phyloP scores from a whole-genome alignment of 2,797 vertebrate species.

The Cryptoblepharus egeriae region DNA sequence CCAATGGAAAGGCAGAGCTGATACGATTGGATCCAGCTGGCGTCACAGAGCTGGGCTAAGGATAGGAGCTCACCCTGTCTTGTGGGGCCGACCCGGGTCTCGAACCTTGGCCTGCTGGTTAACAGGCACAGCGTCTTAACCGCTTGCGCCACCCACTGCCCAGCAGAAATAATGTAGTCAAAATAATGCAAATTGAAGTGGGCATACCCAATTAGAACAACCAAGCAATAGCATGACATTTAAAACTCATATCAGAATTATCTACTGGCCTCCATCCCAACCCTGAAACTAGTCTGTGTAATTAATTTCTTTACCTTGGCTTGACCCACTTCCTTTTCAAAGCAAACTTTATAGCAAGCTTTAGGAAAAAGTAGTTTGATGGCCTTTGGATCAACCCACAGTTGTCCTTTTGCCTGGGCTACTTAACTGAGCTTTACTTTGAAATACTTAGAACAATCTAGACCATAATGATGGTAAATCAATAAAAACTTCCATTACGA shows the following conservation, averaged over 20 bases:
- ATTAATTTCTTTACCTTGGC: neutral
- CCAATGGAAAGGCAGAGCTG: no score
- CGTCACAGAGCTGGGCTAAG: no score
- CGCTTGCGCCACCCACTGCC: no score
- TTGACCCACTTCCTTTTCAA: neutral
- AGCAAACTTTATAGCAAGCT: neutral
- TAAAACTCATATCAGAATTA: neutral
- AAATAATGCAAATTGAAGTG: neutral
- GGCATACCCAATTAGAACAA: neutral
- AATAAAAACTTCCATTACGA: conserved; percentile 14
- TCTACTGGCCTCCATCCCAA: neutral
- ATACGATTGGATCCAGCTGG: no score
- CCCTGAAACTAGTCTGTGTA: neutral
- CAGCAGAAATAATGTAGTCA: no score
- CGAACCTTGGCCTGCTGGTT: no score
- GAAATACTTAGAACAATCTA: neutral
- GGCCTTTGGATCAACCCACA: conserved; percentile 11
- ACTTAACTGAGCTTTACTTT: neutral
- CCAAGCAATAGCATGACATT: neutral
- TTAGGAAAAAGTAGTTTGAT: neutral
- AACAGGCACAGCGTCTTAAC: no score
- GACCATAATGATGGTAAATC: conserved; percentile 17
- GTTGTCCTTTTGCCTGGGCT: conserved; percentile 3
- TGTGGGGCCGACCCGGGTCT: no score
- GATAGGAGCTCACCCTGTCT: no score